These are phyloP conservation scores for Furcifer pardalis DNA, from an alignment of 2,797 vertebrate genomes.

Conservation along the genomic window DNA sequence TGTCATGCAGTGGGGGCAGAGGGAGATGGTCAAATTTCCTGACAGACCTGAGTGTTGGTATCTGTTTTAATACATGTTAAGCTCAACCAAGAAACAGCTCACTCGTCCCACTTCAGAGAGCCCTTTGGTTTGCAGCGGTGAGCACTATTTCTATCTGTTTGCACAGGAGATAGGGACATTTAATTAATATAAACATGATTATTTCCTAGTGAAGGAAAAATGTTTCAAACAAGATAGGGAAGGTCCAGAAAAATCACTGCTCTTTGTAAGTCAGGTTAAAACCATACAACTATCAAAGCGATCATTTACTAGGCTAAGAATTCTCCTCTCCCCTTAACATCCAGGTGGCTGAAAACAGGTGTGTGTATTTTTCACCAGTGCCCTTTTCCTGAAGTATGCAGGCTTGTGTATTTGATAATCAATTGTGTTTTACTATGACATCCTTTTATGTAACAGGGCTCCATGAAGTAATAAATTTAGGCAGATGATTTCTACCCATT, in stretches of 20 bases:
- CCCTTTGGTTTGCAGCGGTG: neutral
- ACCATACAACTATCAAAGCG: neutral
- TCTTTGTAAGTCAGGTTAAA: neutral
- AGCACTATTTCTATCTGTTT: neutral
- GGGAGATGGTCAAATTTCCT: neutral
- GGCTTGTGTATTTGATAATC: neutral
- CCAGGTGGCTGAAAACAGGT: neutral
- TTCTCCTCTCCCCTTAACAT: neutral
- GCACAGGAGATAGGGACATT: neutral
- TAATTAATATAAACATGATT: neutral
- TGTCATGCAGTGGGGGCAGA: neutral
- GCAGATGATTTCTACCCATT: neutral
- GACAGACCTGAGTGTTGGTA: neutral
- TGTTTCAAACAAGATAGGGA: neutral
- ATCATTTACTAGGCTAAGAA: neutral
- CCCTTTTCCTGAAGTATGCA: neutral
- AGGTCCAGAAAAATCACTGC: neutral
- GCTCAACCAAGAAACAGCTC: neutral
- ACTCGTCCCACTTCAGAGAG: neutral
- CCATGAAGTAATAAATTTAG: neutral
- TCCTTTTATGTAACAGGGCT: neutral
- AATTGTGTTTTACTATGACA: neutral
- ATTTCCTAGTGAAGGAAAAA: neutral
- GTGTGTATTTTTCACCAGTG: neutral
- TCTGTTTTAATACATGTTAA: neutral